A percentile compares a stretch with the other conserved stretches of the same genome.
Evolutionary conservation across 2,113 vertebrate genomes (phyloP).

Genomic region (Xiphophorus couchianus): DNA sequence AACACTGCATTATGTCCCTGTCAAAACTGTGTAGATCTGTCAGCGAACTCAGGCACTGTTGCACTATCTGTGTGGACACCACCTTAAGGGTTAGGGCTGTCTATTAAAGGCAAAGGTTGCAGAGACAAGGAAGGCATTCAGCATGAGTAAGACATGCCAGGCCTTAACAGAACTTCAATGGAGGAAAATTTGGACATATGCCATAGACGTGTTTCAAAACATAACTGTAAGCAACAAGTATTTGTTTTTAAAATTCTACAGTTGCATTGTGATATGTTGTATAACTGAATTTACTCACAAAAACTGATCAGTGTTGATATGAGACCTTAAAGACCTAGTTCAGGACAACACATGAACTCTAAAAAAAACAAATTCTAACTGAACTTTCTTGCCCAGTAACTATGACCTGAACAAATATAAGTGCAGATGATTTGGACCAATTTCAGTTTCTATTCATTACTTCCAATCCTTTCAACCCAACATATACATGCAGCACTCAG

Average conservation of each 20-base stretch:
- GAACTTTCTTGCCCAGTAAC: too few relatives aligned
- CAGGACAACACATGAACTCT: too few relatives aligned
- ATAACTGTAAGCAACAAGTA: too few relatives aligned
- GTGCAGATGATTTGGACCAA: neutral
- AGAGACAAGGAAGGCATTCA: conserved; percentile 13
- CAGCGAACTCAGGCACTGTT: neutral
- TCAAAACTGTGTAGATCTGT: conserved; percentile 6
- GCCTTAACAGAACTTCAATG: neutral
- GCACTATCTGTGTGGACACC: conserved; percentile 45
- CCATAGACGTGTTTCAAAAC: too few relatives aligned
- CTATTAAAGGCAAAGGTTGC: conserved; percentile 52
- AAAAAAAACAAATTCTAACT: too few relatives aligned
- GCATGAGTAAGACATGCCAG: neutral
- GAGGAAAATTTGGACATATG: neutral
- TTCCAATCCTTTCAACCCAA: neutral
- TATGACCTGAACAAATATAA: too few relatives aligned
- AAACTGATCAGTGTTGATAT: too few relatives aligned
- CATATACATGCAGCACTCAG: neutral
- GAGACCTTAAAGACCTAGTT: too few relatives aligned
- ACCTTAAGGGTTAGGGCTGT: conserved; percentile 40
- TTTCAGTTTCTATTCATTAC: neutral
- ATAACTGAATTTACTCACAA: too few relatives aligned
- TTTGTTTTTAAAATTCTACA: too few relatives aligned
- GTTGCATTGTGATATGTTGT: too few relatives aligned
- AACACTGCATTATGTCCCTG: neutral